Conservation (phyloP, 1,140 invertebrate genomes). For the Aphelenchoides besseyi region DNA sequence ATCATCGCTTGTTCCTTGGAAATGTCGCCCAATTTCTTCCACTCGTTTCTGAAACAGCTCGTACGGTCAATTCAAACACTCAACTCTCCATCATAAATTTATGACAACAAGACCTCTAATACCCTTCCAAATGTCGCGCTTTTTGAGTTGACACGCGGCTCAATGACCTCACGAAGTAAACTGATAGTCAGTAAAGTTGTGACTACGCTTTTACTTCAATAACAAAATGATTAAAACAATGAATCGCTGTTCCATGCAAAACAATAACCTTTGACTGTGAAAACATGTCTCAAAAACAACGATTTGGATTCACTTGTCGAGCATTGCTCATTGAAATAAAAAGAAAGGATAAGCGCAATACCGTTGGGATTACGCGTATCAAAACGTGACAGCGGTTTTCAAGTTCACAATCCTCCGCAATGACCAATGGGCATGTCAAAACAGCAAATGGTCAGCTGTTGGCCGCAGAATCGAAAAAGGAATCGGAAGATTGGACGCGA, state of each 20-base stretch:
- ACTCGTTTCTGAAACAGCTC: constrained; percentile 72
- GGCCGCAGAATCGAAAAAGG: not conserved
- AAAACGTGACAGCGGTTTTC: not conserved
- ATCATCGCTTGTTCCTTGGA: constrained; percentile 80
- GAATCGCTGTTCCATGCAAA: no score
- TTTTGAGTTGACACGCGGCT: no score
- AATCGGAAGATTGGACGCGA: not conserved
- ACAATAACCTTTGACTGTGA: no score
- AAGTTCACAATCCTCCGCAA: not conserved
- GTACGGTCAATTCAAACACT: not conserved
- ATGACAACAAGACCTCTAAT: not conserved
- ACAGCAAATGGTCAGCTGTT: not conserved
- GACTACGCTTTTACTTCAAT: no score
- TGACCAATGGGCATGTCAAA: not conserved
- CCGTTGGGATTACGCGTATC: not conserved
- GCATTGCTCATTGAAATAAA: no score
- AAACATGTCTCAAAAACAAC: no score
- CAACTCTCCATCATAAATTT: not conserved
- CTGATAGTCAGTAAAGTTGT: no score
- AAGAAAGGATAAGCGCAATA: constrained; percentile 5
- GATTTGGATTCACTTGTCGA: no score
- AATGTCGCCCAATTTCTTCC: constrained; percentile 84
- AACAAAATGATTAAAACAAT: no score
- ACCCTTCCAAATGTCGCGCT: no score
- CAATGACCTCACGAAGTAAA: constrained; percentile 6